Evolutionary conservation across 2,797 vertebrate species (phyloP).

Genomic region (Nasua narica): DNA sequence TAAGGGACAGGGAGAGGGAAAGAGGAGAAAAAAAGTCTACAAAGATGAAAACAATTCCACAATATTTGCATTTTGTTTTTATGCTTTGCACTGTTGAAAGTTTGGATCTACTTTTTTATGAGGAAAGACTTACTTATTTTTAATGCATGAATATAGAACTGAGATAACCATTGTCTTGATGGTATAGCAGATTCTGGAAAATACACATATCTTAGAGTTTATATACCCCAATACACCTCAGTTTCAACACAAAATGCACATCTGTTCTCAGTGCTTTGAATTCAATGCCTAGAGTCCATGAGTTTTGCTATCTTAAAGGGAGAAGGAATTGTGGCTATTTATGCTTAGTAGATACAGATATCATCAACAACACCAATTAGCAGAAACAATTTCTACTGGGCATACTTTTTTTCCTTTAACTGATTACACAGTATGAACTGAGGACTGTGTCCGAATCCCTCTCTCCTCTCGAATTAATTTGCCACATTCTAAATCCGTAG

Average conservation of each 20-base stretch:
- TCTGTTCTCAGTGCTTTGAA: not conserved
- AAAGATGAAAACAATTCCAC: not conserved
- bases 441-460: slow-evolving; percentile 88
- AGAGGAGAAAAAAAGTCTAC: not conserved
- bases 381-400: slow-evolving; percentile 58
- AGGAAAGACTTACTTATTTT: slow-evolving; percentile 33
- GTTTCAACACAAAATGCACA: not conserved
- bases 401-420: slow-evolving; percentile 73
- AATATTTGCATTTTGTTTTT: not conserved
- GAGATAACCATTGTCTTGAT: not conserved
- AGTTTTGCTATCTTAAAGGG: slow-evolving; percentile 26
- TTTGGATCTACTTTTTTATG: not conserved
- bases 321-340: not conserved
- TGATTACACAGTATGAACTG: slow-evolving; percentile 84
- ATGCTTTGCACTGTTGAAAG: not conserved
- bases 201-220: not conserved
- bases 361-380: not conserved
- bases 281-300: not conserved
- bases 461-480: slow-evolving; percentile 93
- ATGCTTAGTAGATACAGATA: not conserved
- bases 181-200: not conserved
- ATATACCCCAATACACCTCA: not conserved
- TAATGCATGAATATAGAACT: slow-evolving; percentile 16
- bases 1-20: not conserved
- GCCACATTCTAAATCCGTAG: slow-evolving; percentile 96